These are phyloP conservation scores for Chaetoderma sp. DNA, from an alignment of 2,888 invertebrate species.

Conservation along the genomic window DNA sequence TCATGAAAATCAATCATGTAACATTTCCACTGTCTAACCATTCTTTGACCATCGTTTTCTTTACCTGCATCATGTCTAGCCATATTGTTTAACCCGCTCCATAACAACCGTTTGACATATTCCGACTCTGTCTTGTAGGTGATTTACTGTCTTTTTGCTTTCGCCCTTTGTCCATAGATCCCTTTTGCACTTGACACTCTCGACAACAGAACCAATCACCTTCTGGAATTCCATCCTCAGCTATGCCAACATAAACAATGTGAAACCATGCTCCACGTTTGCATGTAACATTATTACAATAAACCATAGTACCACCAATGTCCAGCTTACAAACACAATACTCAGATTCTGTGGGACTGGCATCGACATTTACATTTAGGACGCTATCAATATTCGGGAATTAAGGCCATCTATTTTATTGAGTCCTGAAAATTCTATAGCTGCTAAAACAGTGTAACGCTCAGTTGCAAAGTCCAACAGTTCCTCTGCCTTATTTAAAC, in stretches of 20 bases:
- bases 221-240: slow-evolving; percentile 18
- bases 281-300: slow-evolving; percentile 12
- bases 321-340: slow-evolving; percentile 12
- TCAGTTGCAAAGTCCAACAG: slow-evolving; percentile 14
- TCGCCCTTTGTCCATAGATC: too few relatives aligned
- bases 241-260: slow-evolving; percentile 14
- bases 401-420: slow-evolving; percentile 1
- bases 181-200: too few relatives aligned
- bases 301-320: slow-evolving; percentile 7
- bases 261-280: slow-evolving; percentile 20
- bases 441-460: slow-evolving; percentile 3
- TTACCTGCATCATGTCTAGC: slow-evolving; percentile 18
- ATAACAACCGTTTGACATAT: slow-evolving; percentile 6
- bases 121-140: too few relatives aligned
- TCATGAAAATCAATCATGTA: slow-evolving; percentile 15
- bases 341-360: background rate
- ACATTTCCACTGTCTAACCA: slow-evolving; percentile 16
- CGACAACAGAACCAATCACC: slow-evolving; percentile 17
- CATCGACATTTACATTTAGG: background rate
- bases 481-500: slow-evolving; percentile 10
- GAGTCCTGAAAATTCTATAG: slow-evolving; percentile 5
- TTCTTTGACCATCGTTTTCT: slow-evolving; percentile 23
- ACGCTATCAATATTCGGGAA: slow-evolving; percentile 4
- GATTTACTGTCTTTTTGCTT: too few relatives aligned
- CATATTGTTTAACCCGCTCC: slow-evolving; percentile 13